Evolutionary conservation across 2,888 invertebrate species (phyloP).

Genomic region (Stenchaetothrips biformis): DNA sequence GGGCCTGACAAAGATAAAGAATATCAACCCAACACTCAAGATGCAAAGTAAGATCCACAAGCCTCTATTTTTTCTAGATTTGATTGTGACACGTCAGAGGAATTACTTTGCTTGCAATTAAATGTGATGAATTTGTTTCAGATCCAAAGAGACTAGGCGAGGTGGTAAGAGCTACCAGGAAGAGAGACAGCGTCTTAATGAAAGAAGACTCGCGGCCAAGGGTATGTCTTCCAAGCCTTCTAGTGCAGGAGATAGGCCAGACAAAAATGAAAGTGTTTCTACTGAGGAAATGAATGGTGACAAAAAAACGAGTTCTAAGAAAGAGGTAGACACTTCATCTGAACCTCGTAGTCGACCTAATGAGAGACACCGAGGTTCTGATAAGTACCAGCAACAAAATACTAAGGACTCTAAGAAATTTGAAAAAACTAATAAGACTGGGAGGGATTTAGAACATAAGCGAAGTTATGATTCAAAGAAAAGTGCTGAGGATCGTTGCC

Average conservation of each 20-base stretch:
- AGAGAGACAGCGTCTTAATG: conserved; percentile 35
- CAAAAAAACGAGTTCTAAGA: conserved; percentile 38
- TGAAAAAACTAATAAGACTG: not conserved
- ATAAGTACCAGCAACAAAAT: conserved; percentile 33
- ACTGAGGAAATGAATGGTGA: conserved; percentile 45
- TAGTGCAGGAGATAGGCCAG: not conserved
- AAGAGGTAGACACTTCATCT: conserved; percentile 33
- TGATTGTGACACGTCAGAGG: no score
- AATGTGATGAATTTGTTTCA: not conserved
- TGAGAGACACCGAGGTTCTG: conserved; percentile 41
- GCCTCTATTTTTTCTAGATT: not conserved
- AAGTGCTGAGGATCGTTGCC: conserved; percentile 26
- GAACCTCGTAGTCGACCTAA: conserved; percentile 37
- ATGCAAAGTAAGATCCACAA: not conserved
- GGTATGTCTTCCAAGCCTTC: not conserved
- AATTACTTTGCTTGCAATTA: not conserved
- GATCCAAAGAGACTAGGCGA: conserved; percentile 19
- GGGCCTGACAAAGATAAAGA: conserved; percentile 4
- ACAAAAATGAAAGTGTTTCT: conserved; percentile 31
- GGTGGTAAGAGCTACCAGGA: conserved; percentile 38
- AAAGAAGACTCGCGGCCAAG: conserved; percentile 34
- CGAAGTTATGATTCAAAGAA: not conserved
- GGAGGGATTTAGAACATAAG: not conserved
- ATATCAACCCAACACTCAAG: not conserved
- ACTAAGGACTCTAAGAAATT: conserved; percentile 24